Percentiles rank a stretch among this genome's conserved stretches.
phyloP scores from a whole-genome alignment of 2,888 invertebrate species.

The Blera fallax region DNA sequence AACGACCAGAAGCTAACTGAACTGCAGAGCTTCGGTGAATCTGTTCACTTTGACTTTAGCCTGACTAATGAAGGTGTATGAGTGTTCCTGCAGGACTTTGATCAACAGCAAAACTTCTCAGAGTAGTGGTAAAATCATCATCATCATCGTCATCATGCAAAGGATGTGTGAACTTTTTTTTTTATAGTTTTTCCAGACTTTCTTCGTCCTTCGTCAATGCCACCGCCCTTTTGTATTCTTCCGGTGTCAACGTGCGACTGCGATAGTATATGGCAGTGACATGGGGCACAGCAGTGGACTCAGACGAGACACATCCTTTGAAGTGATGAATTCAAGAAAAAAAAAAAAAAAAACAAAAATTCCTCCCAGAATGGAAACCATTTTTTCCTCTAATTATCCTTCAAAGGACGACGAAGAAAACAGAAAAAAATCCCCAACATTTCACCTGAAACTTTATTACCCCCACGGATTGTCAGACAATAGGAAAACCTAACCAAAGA shows the following conservation, averaged over 20 bases:
- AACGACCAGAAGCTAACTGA: slow-evolving; percentile 32
- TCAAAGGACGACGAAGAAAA: slow-evolving; percentile 28
- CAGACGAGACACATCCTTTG: slow-evolving; percentile 49
- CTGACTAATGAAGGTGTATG: slow-evolving; percentile 33
- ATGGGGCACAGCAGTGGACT: slow-evolving; percentile 21
- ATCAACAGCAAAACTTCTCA: slow-evolving; percentile 50
- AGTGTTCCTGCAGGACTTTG: slow-evolving; percentile 53
- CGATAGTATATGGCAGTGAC: slow-evolving; percentile 56
- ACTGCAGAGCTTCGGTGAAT: slow-evolving; percentile 1
- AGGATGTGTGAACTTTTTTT: slow-evolving; percentile 5
- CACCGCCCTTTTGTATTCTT: slow-evolving; percentile 41
- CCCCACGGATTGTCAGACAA: slow-evolving; percentile 25
- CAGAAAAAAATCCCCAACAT: slow-evolving; percentile 3
- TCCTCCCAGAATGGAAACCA: not conserved
- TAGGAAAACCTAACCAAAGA: not conserved
- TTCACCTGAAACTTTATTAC: slow-evolving; percentile 23
- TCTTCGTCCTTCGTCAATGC: slow-evolving; percentile 47
- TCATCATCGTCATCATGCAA: not conserved
- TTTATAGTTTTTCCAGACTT: slow-evolving; percentile 42
- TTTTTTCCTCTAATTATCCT: slow-evolving; percentile 64
- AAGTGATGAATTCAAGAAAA: slow-evolving; percentile 45
- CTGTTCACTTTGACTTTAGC: slow-evolving; percentile 25
- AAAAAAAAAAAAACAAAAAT: not conserved
- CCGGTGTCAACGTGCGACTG: slow-evolving; percentile 21
- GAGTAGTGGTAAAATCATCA: slow-evolving; percentile 20